Percentiles rank a stretch among this genome's conserved stretches.
Conservation (phyloP, 2,888 invertebrate genomes). For the Noctua pronuba region DNA sequence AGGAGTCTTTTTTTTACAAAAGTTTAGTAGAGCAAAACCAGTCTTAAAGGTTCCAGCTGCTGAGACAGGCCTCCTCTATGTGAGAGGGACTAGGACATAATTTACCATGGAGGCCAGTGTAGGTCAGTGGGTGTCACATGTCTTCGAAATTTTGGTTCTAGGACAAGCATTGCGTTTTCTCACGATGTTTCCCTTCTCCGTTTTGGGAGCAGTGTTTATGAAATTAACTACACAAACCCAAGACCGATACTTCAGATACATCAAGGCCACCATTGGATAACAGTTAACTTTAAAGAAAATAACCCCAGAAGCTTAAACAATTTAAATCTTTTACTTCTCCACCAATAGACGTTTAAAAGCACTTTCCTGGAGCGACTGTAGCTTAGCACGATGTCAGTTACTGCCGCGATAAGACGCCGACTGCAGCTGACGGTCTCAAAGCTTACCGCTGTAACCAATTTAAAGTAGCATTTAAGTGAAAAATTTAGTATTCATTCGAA, state of each 20-base stretch:
- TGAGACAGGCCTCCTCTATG: not conserved
- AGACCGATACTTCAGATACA: not conserved
- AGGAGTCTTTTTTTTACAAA: conserved; percentile 1
- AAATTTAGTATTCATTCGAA: not conserved
- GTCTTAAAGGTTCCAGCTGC: not conserved
- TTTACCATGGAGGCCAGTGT: not conserved
- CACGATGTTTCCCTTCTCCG: not conserved
- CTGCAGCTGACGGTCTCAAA: conserved; percentile 23
- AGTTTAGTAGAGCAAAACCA: too few species aligned
- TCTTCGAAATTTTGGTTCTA: not conserved
- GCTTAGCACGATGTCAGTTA: conserved; percentile 1
- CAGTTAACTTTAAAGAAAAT: not conserved
- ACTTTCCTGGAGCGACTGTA: conserved; percentile 3
- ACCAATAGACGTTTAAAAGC: not conserved
- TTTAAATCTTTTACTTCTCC: not conserved
- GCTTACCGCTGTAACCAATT: conserved; percentile 16
- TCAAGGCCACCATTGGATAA: not conserved
- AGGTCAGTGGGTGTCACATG: not conserved
- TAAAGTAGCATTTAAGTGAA: not conserved
- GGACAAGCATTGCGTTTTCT: not conserved
- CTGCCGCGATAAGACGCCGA: not conserved
- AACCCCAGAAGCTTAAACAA: not conserved
- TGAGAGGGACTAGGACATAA: too few species aligned
- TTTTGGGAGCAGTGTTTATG: not conserved
- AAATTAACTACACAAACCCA: not conserved